Evolutionary conservation across 1,140 invertebrate genomes (phyloP).

Genomic region (Platorchestia sp.): DNA sequence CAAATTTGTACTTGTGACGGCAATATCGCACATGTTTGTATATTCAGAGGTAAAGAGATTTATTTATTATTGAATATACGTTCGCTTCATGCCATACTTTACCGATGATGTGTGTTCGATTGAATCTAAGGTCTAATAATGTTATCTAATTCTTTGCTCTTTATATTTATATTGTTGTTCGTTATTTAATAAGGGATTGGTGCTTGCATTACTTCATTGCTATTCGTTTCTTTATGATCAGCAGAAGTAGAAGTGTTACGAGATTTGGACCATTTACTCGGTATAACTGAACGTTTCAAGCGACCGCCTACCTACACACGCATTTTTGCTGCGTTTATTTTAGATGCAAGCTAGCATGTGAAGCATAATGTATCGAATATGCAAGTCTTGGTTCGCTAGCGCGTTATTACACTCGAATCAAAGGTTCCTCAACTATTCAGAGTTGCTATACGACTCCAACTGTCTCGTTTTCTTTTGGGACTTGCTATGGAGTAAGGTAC

Average conservation of each 20-base stretch:
- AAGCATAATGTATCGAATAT: not conserved
- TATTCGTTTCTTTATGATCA: not conserved
- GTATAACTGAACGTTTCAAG: not conserved
- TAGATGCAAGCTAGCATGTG: not conserved
- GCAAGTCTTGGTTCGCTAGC: not conserved
- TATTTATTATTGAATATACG: slow-evolving; percentile 37
- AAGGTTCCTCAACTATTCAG: not conserved
- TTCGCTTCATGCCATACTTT: slow-evolving; percentile 15
- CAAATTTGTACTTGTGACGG: not conserved
- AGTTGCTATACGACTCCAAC: not conserved
- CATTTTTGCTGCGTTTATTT: not conserved
- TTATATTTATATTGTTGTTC: slow-evolving; percentile 26
- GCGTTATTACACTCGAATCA: not conserved
- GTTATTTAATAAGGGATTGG: not conserved
- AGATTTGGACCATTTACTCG: not conserved
- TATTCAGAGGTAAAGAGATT: slow-evolving; percentile 36
- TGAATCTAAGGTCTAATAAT: slow-evolving; percentile 28
- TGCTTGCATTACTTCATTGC: slow-evolving; percentile 18
- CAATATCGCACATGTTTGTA: slow-evolving; percentile 1
- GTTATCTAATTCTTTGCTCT: slow-evolving; percentile 1
- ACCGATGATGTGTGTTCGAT: slow-evolving; percentile 20
- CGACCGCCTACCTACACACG: not conserved
- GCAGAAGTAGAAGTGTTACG: not conserved
- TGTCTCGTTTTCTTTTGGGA: not conserved
- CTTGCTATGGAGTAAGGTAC: not conserved